Evolutionary conservation across 2,888 invertebrate genomes (phyloP).

Genomic region (Scaptomyza cyrtandrae): DNA sequence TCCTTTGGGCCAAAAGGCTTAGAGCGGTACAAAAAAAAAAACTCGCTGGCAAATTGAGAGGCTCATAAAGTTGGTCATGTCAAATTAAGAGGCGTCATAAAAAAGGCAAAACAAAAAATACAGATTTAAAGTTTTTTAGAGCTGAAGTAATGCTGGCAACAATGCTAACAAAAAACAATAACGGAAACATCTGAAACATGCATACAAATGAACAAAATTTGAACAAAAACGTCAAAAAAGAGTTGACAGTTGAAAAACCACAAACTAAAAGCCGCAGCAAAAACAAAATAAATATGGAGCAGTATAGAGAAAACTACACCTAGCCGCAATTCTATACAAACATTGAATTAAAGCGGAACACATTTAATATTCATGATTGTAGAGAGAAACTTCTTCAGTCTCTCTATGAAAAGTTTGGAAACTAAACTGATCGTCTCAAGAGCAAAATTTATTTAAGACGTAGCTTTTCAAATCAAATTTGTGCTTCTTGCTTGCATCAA

Average conservation of each 20-base stretch:
- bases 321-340: conserved; percentile 5
- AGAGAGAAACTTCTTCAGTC: neutral
- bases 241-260: conserved; percentile 39
- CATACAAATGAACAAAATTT: conserved; percentile 50
- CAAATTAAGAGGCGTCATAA: conserved; percentile 53
- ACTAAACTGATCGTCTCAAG: conserved; percentile 19
- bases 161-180: conserved; percentile 28
- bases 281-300: conserved; percentile 12
- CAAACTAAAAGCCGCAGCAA: conserved; percentile 23
- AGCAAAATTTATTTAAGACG: conserved; percentile 28
- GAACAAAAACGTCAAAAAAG: conserved; percentile 23
- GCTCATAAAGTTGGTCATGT: conserved; percentile 65
- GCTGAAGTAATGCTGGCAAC: conserved; percentile 57
- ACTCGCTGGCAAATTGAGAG: conserved; percentile 59
- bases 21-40: conserved; percentile 35
- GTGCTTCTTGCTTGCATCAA: conserved; percentile 30
- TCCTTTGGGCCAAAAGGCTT: conserved; percentile 55
- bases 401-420: neutral
- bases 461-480: conserved; percentile 50
- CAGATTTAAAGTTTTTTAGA: conserved; percentile 54
- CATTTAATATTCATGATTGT: neutral
- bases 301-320: neutral
- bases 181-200: conserved; percentile 28
- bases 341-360: neutral
- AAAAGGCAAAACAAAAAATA: conserved; percentile 20